Conservation (phyloP, 2,888 invertebrate genomes). For the Parthenolecanium corni region DNA sequence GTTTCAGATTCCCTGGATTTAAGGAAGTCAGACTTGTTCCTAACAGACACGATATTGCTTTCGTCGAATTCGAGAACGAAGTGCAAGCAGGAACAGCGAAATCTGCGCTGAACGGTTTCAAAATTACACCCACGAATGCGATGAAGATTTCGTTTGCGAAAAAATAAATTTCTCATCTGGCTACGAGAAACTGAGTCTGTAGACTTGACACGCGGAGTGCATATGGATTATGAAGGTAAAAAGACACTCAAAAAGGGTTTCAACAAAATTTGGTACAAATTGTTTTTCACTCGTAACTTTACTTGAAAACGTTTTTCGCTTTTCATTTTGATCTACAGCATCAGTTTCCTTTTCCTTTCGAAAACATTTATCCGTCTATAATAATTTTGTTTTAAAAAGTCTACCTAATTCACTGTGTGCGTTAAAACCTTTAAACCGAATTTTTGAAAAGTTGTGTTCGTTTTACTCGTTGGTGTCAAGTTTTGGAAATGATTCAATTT, state of each 20-base stretch:
- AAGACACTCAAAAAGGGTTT: not conserved
- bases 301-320: no score
- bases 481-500: no score
- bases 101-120: slow-evolving; percentile 95
- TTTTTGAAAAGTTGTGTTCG: no score
- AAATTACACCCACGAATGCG: slow-evolving; percentile 95
- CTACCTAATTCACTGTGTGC: no score
- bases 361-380: no score
- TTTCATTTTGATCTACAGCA: no score
- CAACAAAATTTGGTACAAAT: not conserved
- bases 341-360: no score
- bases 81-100: slow-evolving; percentile 88
- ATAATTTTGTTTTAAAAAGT: no score
- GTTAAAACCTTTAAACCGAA: no score
- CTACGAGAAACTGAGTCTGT: not conserved
- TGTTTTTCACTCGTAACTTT: no score
- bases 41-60: slow-evolving; percentile 96
- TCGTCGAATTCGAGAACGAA: slow-evolving; percentile 96
- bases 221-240: no score
- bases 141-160: slow-evolving; percentile 99
- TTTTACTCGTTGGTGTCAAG: no score
- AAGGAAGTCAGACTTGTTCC: slow-evolving; percentile 98
- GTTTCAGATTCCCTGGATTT: slow-evolving; percentile 90
- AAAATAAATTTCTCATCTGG: slow-evolving; percentile 66
- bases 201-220: not conserved